These are phyloP conservation scores for Zaprionus gabonicus DNA, from an alignment of 1,140 invertebrate species.

Conservation along the genomic window DNA sequence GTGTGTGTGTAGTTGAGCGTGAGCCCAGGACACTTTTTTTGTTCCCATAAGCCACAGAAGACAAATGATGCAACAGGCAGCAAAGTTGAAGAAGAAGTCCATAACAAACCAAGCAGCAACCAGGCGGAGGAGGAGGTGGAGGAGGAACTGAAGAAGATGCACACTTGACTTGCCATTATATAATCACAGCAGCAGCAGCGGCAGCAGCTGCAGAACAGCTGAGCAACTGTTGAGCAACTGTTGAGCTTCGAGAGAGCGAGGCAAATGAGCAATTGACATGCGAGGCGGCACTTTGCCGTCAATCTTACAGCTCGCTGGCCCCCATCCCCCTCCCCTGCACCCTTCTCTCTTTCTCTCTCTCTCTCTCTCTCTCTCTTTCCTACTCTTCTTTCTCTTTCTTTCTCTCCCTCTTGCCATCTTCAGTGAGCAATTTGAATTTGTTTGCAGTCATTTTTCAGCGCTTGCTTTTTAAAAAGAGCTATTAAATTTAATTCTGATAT, in stretches of 20 bases:
- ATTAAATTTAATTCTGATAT: slow-evolving; percentile 1
- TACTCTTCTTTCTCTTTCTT: not conserved
- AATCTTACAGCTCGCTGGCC: slow-evolving; percentile 15
- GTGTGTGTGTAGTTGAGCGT: slow-evolving; percentile 28
- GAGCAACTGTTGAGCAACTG: slow-evolving; percentile 30
- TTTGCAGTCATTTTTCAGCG: not conserved
- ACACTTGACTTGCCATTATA: slow-evolving; percentile 34
- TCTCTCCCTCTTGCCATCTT: not conserved
- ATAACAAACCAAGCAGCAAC: slow-evolving; percentile 19
- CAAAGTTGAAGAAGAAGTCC: slow-evolving; percentile 10
- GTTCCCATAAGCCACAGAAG: slow-evolving; percentile 53
- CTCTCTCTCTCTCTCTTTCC: not conserved
- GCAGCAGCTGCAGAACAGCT: slow-evolving; percentile 23
- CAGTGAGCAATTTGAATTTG: not conserved
- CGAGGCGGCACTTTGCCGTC: slow-evolving; percentile 47
- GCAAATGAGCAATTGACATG: slow-evolving; percentile 66
- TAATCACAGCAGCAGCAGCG: slow-evolving; percentile 26
- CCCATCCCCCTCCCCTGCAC: not conserved
- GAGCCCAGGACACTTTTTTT: slow-evolving; percentile 53
- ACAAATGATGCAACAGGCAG: slow-evolving; percentile 38
- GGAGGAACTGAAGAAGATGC: not conserved
- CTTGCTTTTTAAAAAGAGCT: not conserved
- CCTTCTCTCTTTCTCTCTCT: not conserved
- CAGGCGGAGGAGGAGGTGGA: too few relatives aligned
- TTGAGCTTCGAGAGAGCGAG: slow-evolving; percentile 20